Base-by-base conservation (phyloP, 2,888 invertebrate species). In the Calliphora vomitoria region DNA sequence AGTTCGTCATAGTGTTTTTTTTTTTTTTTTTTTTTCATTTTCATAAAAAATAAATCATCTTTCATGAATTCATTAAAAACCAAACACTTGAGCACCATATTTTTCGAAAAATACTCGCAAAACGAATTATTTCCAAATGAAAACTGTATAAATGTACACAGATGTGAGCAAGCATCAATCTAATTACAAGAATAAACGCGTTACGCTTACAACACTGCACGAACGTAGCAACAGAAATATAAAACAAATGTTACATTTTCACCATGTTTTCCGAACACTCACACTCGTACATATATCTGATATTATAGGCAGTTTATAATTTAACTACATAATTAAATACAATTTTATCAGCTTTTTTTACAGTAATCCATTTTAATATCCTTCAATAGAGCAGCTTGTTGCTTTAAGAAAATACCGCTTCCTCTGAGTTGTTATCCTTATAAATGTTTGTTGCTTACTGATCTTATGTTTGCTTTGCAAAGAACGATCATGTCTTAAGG, bases 151-250 rank as follows among this genome's bases (percentile, higher is more conserved):
- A 85, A 87, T 87, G 25, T 74, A 35, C 69, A 64, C 87, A 85
- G 87, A 87, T 87, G 87, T 85, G 66, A 62, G 20, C 55, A 15
- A 75, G 53, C 82, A 87, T 82, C 78, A 62, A 74, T 41, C 82
- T 82, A 75, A 85, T 87, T 84, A 69, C 50, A 60, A 5, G 41
- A 81, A 85, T 50, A 64, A 87, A 85, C 80, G 62, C 80, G 85
- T 81, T 64, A 81, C 75, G 80, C 75, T 62, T 38, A 55, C 62
- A 81, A 81, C 75, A 76, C 38, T 69, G 25, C 85, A 85, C 85
- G 80, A 75, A 80, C 8, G 62, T 20, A 18, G 60, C 15, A 31
- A 13, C 8, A 69, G 1, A 13, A 64, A 35, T 55, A 47, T 50
- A 13, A 1, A 60, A 82, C 84, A 87, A 84, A 78, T 82, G 81